A percentile compares a stretch with the other conserved stretches of the same genome.
Conservation (phyloP, 2,888 invertebrate genomes). For the Leptopilina myrica region DNA sequence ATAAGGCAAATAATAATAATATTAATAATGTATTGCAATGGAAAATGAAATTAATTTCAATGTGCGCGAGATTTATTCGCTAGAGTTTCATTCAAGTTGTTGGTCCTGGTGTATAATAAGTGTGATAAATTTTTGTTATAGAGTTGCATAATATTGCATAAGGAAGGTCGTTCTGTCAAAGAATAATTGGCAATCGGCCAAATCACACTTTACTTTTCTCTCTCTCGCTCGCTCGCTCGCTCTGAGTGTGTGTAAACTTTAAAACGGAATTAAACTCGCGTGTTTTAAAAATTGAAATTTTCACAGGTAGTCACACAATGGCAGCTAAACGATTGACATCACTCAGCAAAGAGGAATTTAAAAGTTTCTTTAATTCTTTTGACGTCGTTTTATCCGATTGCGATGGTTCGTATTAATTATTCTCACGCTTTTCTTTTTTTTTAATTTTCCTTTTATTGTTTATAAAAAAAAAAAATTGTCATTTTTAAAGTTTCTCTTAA, state of each 20-base stretch:
- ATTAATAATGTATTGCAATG: not conserved
- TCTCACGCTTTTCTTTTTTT: not conserved
- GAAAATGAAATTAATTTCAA: not conserved
- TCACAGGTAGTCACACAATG: conserved; percentile 51
- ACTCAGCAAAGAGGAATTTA: conserved; percentile 80
- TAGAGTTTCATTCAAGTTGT: conserved; percentile 1
- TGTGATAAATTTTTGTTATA: not conserved
- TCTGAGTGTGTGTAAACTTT: not conserved
- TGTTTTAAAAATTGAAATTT: conserved; percentile 10
- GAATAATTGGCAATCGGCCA: conserved; percentile 29
- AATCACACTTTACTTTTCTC: conserved; percentile 12
- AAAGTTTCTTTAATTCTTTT: conserved; percentile 84
- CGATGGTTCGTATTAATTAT: conserved; percentile 82
- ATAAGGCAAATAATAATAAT: not conserved
- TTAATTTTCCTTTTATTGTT: not conserved
- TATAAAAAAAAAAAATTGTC: too few relatives aligned
- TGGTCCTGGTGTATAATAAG: not conserved
- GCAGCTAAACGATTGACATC: conserved; percentile 79
- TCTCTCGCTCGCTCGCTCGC: too few relatives aligned
- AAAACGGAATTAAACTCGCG: not conserved
- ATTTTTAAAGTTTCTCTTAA: too few relatives aligned
- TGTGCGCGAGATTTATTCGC: not conserved
- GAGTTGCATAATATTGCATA: conserved; percentile 45
- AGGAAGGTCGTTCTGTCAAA: conserved; percentile 45
- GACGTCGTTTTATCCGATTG: conserved; percentile 91